phyloP scores from a whole-genome alignment of 2,888 invertebrate genomes.

The Chironomus riparius region DNA sequence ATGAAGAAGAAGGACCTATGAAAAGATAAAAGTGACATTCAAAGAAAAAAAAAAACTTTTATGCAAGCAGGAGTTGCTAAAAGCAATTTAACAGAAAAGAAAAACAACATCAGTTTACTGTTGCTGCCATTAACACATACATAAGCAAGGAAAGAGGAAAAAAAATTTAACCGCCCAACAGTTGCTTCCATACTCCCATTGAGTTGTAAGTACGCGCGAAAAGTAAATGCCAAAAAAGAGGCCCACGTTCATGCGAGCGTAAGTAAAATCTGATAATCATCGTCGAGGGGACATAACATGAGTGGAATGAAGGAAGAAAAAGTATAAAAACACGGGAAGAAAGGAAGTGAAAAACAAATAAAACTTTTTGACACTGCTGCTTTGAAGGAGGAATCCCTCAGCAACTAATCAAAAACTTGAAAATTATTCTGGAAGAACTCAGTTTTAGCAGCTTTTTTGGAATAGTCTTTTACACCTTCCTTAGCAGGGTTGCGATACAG shows the following conservation, averaged over 20 bases:
- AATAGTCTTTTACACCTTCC: too few species aligned
- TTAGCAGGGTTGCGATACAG: too few species aligned
- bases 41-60: background rate
- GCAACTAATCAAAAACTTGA: too few species aligned
- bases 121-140: background rate
- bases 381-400: too few species aligned
- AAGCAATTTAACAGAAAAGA: background rate
- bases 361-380: background rate
- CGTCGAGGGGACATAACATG: background rate
- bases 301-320: background rate
- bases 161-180: background rate
- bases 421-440: too few species aligned
- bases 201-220: background rate
- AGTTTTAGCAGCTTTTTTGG: too few species aligned
- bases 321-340: background rate
- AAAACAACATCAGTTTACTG: background rate
- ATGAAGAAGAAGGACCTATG: too few species aligned
- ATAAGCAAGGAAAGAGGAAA: background rate
- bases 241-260: background rate
- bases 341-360: background rate
- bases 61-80: background rate
- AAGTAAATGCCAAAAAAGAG: background rate
- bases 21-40: background rate
- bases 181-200: background rate
- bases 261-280: background rate